Conservation (phyloP, 2,797 vertebrate species). For the Triplophysa yarkandensis region DNA sequence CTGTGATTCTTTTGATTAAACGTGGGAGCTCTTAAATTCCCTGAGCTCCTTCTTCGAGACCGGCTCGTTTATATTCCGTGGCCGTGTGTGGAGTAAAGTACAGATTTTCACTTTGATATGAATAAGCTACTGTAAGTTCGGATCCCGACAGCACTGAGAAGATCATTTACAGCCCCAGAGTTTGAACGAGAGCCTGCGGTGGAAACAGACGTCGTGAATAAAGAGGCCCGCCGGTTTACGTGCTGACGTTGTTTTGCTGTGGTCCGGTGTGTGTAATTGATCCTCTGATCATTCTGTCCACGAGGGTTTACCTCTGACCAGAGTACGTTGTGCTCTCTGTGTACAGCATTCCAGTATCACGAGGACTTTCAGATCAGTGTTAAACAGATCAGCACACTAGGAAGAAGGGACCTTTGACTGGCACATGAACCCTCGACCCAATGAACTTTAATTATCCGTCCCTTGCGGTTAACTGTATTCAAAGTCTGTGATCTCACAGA, state of each 20-base stretch:
- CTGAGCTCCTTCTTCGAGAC: background rate
- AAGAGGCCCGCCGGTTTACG: background rate
- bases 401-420: background rate
- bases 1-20: constrained; percentile 6
- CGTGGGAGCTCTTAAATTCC: background rate
- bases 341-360: constrained; percentile 60
- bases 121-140: constrained; percentile 2
- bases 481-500: too few relatives aligned
- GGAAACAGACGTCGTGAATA: background rate
- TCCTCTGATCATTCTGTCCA: background rate
- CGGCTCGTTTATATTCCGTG: background rate
- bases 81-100: background rate
- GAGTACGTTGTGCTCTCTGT: constrained; percentile 33
- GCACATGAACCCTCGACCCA: background rate
- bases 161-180: background rate
- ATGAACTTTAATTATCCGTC: too few relatives aligned
- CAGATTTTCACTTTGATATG: background rate
- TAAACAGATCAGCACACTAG: background rate
- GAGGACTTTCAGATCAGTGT: constrained; percentile 27
- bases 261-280: background rate
- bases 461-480: background rate
- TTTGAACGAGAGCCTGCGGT: background rate
- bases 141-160: background rate
- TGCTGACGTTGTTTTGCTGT: background rate
- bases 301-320: constrained; percentile 41